Percentiles rank a stretch among this genome's conserved stretches.
Evolutionary conservation across 30 jellyfish, hydroid and myxozoan species (phyloP).

Genomic region (Haliclystus octoradiatus): DNA sequence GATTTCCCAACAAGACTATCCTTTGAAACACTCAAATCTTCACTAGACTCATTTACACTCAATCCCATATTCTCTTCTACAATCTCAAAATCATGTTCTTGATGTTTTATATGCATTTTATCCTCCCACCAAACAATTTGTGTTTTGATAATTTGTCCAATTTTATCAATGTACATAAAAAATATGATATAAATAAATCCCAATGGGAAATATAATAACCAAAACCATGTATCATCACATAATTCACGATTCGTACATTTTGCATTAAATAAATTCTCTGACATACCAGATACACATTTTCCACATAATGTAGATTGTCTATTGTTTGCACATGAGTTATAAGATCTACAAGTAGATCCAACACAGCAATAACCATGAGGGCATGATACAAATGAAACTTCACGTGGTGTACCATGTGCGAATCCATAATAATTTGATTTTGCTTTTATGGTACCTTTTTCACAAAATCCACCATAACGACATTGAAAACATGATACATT

Average conservation of each 20-base stretch:
- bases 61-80: too few relatives aligned
- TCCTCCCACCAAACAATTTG: constrained; percentile 72
- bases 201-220: constrained; percentile 57
- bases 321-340: constrained; percentile 51
- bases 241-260: constrained; percentile 28
- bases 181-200: constrained; percentile 44
- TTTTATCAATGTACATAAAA: constrained; percentile 68
- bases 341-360: constrained; percentile 48
- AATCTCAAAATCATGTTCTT: background rate
- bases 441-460: constrained; percentile 57
- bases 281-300: constrained; percentile 50
- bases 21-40: too few relatives aligned
- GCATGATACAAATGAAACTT: constrained; percentile 66
- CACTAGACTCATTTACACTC: too few relatives aligned
- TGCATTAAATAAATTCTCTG: constrained; percentile 71
- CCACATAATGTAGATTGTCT: constrained; percentile 79
- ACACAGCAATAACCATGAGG: constrained; percentile 85
- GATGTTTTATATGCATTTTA: background rate
- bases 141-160: constrained; percentile 47
- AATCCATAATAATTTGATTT: constrained; percentile 78
- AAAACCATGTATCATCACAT: constrained; percentile 83
- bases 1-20: too few relatives aligned
- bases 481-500: constrained; percentile 59
- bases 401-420: constrained; percentile 26
- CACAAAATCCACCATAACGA: constrained; percentile 85